Base-by-base conservation (phyloP, 1,140 invertebrate genomes). In the Apocrypta bakeri region DNA sequence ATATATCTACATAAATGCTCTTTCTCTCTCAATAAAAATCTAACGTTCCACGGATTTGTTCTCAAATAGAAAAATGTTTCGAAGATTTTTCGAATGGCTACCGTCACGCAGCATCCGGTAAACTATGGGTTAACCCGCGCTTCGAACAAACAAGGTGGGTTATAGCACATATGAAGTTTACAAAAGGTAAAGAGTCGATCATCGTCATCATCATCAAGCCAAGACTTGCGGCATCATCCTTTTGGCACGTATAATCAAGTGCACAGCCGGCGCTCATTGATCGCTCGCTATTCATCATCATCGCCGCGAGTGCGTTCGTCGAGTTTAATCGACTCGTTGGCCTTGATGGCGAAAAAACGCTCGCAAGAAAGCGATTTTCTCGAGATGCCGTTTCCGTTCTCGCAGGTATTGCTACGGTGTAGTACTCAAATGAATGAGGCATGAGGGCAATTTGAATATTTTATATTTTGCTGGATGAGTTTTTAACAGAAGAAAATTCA, bases 241-340 rank as follows among this genome's bases (percentile, higher is more conserved):
- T 69, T 69, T 69, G 6, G 68, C 68, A 12, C 17, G 29, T 31
- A 31, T 33, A 33, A 56, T 56, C 48, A 56, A 56, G 48, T 56
- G 48, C 21, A 17, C 42, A 48, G 42, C 66, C 24, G 27, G 24
- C 27, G n/a, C 68, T 69, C 29, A 69, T 69, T 69, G 29, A 69
- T 69, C 68, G 17, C n/a, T 21, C 31, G 68, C 29, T 12, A 69
- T 69, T 69, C 68, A 69, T 69, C 68, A 69, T 69, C 68, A n/a
- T 56, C 48, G 48, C 31, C 31, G 17, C 27, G 29, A 31, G 68
- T 33, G 48, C 48, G 48, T 56, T 1, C 25, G 6, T 17, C 31
- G 68, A 9, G 25, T 33, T 31, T 31, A 69, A 69, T 69, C 68
- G 68, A 14, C 12, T 69, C 29, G 25, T 31, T 31, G 29, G 29